Evolutionary conservation across 2,113 vertebrate genomes (phyloP).

Genomic region (Pomatostomus ruficeps): DNA sequence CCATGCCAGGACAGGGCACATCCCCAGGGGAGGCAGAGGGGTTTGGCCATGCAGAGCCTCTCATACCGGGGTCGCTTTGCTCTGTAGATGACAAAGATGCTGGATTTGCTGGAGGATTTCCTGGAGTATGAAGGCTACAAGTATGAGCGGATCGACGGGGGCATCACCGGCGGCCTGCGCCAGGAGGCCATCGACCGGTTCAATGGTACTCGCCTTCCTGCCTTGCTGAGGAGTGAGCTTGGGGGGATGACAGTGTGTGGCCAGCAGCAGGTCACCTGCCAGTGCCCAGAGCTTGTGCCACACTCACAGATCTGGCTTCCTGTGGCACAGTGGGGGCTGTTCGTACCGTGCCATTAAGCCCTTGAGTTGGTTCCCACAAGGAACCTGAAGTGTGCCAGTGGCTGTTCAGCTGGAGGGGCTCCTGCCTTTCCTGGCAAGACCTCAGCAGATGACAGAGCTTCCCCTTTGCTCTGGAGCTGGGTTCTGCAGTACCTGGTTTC

Average conservation of each 20-base stretch:
- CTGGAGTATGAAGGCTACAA: slow-evolving; percentile 96
- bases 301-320: accelerated
- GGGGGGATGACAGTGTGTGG: neutral
- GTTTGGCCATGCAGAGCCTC: accelerated
- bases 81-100: slow-evolving; percentile 96
- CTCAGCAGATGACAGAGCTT: neutral
- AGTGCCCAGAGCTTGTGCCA: neutral
- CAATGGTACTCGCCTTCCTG: slow-evolving; percentile 75
- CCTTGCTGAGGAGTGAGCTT: accelerated
- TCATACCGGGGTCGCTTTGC: neutral
- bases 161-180: slow-evolving; percentile 90
- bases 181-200: slow-evolving; percentile 98
- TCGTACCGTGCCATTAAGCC: accelerated
- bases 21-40: neutral
- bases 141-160: slow-evolving; percentile 93
- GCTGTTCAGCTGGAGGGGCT: neutral
- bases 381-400: neutral
- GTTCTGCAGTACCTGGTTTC: neutral
- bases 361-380: neutral
- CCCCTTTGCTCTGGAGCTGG: neutral
- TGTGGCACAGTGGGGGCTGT: accelerated
- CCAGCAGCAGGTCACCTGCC: neutral
- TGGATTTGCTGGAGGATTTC: slow-evolving; percentile 96
- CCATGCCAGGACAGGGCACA: accelerated
- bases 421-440: neutral